Base-by-base conservation (phyloP, 2,888 invertebrate genomes). In the Tinea pellionella region DNA sequence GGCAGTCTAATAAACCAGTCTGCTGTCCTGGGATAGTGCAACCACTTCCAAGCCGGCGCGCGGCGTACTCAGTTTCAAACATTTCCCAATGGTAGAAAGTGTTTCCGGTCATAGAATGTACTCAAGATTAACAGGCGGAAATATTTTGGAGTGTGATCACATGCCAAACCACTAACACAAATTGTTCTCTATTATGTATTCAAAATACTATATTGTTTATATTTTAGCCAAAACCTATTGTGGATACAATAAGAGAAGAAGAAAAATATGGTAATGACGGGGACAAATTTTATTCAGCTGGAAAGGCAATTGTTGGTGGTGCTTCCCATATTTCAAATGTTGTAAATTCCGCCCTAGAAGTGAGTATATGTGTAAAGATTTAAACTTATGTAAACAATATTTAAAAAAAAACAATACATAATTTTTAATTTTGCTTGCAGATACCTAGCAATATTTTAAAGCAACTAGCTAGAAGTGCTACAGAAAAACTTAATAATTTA, bases 191-290 rank as follows among this genome's bases (percentile, higher is more conserved):
- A n/a, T n/a, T n/a, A n/a, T n/a, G n/a, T n/a, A n/a, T n/a, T n/a
- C n/a, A n/a, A n/a, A n/a, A n/a, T n/a, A n/a, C n/a, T n/a, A n/a
- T n/a, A n/a, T n/a, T n/a, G n/a, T n/a, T n/a, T n/a, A n/a, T n/a
- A n/a, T n/a, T n/a, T 19, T 70, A 90, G 89, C 92, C 93, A 0
- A 88, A 89, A 64, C 94, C 95, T 0, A 84, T 95, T 62, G 89
- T 95, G 19, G 95, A 95, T 68, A 90, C 89, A 2, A 92, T 93
- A 65, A 83, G 78, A 51, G 94, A 94, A 73, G 89, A 92, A 59
- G 94, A 95, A 59, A 95, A 94, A 69, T 95, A 93, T 71, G 94
- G 94, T 16, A 95, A 95, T 70, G 88, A 83, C 59, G 94, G 92
- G 0, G 93, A 92, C 66, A 90, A 89, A 70, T 92, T 92, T 65